These are phyloP conservation scores for Isoperla grammatica DNA, from an alignment of 2,888 invertebrate species.

Conservation along the genomic window DNA sequence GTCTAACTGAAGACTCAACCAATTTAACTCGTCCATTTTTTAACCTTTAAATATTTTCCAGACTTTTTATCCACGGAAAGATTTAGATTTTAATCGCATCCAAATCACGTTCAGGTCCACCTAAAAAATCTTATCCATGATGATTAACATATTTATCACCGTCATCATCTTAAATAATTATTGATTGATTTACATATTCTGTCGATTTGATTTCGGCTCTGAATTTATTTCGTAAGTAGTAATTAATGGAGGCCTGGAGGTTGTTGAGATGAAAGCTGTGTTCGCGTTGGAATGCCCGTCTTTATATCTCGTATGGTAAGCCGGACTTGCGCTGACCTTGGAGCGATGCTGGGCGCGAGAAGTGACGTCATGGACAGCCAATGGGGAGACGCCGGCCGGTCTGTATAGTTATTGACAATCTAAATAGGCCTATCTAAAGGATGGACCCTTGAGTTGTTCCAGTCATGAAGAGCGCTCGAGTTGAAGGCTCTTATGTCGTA, in stretches of 20 bases:
- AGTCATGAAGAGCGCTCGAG: no score
- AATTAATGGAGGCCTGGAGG: constrained; percentile 8
- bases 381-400: neutral
- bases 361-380: constrained; percentile 1
- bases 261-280: constrained; percentile 4
- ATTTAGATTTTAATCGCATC: no score
- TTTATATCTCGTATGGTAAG: no score
- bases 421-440: no score
- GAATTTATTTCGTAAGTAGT: constrained; percentile 12
- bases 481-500: no score
- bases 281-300: constrained; percentile 12
- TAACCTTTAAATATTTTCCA: no score
- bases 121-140: neutral
- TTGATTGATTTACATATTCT: constrained; percentile 17
- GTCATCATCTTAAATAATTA: constrained; percentile 11
- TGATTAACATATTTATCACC: constrained; percentile 14
- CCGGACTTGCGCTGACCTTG: no score
- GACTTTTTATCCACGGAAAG: no score
- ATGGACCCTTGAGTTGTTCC: no score
- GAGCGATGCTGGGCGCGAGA: no score
- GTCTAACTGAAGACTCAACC: no score
- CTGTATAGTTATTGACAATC: neutral
- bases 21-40: no score
- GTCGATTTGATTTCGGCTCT: constrained; percentile 8
- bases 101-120: constrained; percentile 5